phyloP scores from a whole-genome alignment of 2,113 vertebrate species.

The Urocolius indicus region DNA sequence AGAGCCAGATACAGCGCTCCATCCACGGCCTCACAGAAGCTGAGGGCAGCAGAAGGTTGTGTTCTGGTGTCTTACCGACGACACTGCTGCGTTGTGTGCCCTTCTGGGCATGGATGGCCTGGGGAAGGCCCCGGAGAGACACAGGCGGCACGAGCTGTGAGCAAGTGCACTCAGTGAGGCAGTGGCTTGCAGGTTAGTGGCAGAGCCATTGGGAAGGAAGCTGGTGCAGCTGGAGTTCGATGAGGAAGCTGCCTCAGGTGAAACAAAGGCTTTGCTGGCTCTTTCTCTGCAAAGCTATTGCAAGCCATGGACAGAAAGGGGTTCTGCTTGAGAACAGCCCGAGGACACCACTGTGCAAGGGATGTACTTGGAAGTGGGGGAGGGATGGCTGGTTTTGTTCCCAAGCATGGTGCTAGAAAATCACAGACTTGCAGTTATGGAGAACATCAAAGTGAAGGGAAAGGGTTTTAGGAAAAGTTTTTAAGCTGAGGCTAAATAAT shows the following conservation, averaged over 20 bases:
- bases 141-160: neutral
- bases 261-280: neutral
- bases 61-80: neutral
- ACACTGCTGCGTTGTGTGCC: neutral
- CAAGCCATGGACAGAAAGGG: neutral
- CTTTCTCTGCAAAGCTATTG: neutral
- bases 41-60: neutral
- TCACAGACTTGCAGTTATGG: neutral
- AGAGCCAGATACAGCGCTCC: neutral
- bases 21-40: neutral
- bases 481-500: slow-evolving; percentile 21
- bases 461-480: slow-evolving; percentile 9
- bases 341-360: neutral
- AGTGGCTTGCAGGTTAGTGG: fast-evolving
- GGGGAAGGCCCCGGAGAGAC: neutral
- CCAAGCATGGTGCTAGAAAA: neutral
- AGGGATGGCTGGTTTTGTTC: neutral
- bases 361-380: neutral
- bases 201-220: neutral
- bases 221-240: neutral
- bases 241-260: neutral
- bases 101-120: neutral
- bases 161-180: neutral
- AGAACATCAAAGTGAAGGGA: slow-evolving; percentile 17
- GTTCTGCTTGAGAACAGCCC: neutral